Evolutionary conservation across 2,797 vertebrate species (phyloP).

Genomic region (Anguilla marmorata): DNA sequence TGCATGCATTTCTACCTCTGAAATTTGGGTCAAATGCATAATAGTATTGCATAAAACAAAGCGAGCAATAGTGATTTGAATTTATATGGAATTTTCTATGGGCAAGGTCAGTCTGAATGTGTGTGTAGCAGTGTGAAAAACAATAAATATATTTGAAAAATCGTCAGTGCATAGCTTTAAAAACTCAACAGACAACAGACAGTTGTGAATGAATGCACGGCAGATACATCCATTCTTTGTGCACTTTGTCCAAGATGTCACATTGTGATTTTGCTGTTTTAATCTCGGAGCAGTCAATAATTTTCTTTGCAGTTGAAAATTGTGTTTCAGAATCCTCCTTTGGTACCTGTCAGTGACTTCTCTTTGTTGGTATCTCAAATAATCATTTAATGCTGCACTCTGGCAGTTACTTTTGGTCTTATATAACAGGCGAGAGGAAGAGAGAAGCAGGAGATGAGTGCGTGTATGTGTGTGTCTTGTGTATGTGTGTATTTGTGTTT

Average conservation of each 20-base stretch:
- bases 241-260: conserved; percentile 71
- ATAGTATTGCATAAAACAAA: not conserved
- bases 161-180: conserved; percentile 28
- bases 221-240: conserved; percentile 67
- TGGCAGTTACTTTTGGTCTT: conserved; percentile 80
- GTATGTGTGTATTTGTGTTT: too few relatives aligned
- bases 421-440: conserved; percentile 71
- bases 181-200: conserved; percentile 33
- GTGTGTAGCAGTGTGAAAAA: conserved; percentile 40
- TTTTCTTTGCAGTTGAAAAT: conserved; percentile 84
- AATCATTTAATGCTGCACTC: conserved; percentile 85
- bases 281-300: conserved; percentile 83
- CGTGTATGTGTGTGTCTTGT: not conserved
- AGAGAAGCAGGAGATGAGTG: conserved; percentile 42
- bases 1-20: not conserved
- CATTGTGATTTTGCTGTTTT: conserved; percentile 81
- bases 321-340: conserved; percentile 74
- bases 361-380: conserved; percentile 71
- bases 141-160: not conserved
- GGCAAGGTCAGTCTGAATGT: conserved; percentile 36
- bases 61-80: not conserved
- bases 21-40: not conserved
- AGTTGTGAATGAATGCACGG: conserved; percentile 59
- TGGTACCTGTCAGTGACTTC: conserved; percentile 79
- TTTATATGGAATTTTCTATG: conserved; percentile 3